A percentile compares a stretch with the other conserved stretches of the same genome.
Conservation (phyloP, 2,113 vertebrate species). For the Austrofundulus limnaeus region DNA sequence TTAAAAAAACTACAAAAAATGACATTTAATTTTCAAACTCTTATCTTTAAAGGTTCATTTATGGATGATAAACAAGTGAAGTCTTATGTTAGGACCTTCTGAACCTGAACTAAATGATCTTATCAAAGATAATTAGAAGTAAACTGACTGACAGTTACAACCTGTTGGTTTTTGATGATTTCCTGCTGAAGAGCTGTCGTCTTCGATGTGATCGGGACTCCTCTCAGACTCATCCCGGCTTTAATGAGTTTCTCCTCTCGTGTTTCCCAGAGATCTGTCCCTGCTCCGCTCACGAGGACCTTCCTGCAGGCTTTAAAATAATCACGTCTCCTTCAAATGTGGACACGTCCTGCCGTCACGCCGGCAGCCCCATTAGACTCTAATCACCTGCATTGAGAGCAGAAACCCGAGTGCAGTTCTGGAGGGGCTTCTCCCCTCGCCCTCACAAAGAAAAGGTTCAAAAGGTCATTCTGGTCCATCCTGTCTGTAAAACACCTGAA, state of each 20-base stretch:
- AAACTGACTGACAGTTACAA: too few species aligned
- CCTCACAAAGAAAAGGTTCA: slow-evolving; percentile 16
- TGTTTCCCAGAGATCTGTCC: slow-evolving; percentile 22
- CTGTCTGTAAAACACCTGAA: slow-evolving; percentile 9
- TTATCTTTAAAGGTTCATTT: too few species aligned
- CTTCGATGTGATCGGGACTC: slow-evolving; percentile 16
- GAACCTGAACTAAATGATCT: too few species aligned
- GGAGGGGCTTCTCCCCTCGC: slow-evolving; percentile 24
- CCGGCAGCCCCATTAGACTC: slow-evolving; percentile 33
- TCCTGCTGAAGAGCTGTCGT: not conserved
- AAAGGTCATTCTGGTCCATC: slow-evolving; percentile 7
- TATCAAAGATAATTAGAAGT: too few species aligned
- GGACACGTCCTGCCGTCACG: slow-evolving; percentile 41
- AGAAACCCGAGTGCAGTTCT: slow-evolving; percentile 23
- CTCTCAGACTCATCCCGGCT: slow-evolving; percentile 35
- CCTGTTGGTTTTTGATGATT: slow-evolving; percentile 11
- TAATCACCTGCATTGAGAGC: slow-evolving; percentile 33
- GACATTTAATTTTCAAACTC: not conserved
- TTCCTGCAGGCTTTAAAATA: slow-evolving; percentile 57
- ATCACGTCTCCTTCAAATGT: slow-evolving; percentile 46
- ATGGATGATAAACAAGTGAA: too few species aligned
- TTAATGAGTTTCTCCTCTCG: slow-evolving; percentile 2
- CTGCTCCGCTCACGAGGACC: slow-evolving; percentile 13
- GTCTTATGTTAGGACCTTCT: too few species aligned
- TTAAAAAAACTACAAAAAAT: not conserved